Evolutionary conservation across 1,140 invertebrate genomes (phyloP), one percentile per base, ranked within the genome.

Genomic region (Diabrotica undecimpunctata): DNA sequence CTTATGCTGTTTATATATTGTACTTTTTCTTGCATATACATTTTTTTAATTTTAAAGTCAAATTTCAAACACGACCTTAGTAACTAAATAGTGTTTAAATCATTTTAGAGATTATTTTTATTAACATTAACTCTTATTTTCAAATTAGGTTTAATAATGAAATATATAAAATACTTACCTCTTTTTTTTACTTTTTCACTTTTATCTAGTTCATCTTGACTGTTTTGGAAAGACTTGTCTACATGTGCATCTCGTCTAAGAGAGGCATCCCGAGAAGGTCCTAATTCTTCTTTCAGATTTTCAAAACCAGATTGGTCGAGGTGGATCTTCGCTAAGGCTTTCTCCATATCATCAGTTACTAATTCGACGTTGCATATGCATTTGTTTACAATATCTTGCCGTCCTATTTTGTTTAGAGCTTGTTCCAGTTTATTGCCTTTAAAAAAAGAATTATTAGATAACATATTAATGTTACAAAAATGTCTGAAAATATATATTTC

Each of bases 311-410:
- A 88, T 72, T 91, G 88, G 79, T 91, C 89, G 58, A 92, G 81
- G 70, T 88, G 85, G 46, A 87, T 85, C 78, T 89, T 89, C 6
- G 91, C 90, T 13, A 91, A 84, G 36, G 88, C 89, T 78, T 87
- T 87, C 75, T 94, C 92, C 56, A 90, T 84, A 71, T 91, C 88
- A 79, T 94, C 89, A 1, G 90, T 91, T 0, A 92, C 88, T 37
- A 87, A 77, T 75, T 91, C 89, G 5, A 93, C 83, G 74, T 93
- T 92, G 71, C 88, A 89, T 74, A 94, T 92, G 77, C 91, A 94
- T 72, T 89, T 87, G 62, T 87, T 86, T 5, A 93, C 88, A 57
- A 94, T 90, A 78, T 94, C 91, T 66, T 90, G 87, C 39, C 91
- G 80, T 14, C 85, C 85, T 53, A 93, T 92, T 73, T 86, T 86